Base-by-base conservation (phyloP, 2,888 invertebrate species). In the Nomada ruficornis region DNA sequence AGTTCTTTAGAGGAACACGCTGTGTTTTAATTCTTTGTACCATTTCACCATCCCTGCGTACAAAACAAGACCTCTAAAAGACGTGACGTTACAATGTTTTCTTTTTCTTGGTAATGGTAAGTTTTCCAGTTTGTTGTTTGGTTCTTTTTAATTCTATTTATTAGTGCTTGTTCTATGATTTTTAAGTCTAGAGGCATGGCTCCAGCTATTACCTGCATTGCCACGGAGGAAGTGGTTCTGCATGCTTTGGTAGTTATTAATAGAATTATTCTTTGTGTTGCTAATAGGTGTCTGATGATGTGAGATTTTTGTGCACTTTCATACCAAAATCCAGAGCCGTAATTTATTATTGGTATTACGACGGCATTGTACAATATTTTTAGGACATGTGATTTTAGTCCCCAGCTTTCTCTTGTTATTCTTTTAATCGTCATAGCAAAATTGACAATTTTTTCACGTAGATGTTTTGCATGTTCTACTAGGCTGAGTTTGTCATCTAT, bases 381-480 rank as follows among this genome's bases (percentile, higher is more conserved):
- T 18, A 64, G 15, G 0, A 29, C 54, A 1, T 2, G 13, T 5
- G 1, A 3, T 20, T 74, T 79, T 0, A 77, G 4, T n/a, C 80
- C 80, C 77, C 77, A 80, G 47, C 77, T 68, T 47, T 55, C 71
- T 18, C 42, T 59, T 5, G 78, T 44, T 2, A 54, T 2, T 59
- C 72, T 52, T 13, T 3, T 52, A 2, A 52, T 1, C 0, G 52
- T 0, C 15, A 52, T 52, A 0, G 52, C n/a, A n/a, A 52, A 15
- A 2, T 52, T 52, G 0, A 52, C 0, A 2, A 52, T n/a, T 52
- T 52, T 52, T 52, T 52, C 18, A 0, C 52, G 18, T 2, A 52
- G 0, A 2, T 52, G 18, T 15, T n/a, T 52, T 1, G 52, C 52
- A 52, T 52, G 52, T 15, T 15, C 52, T n/a, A n/a, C 13, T 7